Evolutionary conservation across 2,113 vertebrate genomes (phyloP).

Genomic region (Smithornis capensis): DNA sequence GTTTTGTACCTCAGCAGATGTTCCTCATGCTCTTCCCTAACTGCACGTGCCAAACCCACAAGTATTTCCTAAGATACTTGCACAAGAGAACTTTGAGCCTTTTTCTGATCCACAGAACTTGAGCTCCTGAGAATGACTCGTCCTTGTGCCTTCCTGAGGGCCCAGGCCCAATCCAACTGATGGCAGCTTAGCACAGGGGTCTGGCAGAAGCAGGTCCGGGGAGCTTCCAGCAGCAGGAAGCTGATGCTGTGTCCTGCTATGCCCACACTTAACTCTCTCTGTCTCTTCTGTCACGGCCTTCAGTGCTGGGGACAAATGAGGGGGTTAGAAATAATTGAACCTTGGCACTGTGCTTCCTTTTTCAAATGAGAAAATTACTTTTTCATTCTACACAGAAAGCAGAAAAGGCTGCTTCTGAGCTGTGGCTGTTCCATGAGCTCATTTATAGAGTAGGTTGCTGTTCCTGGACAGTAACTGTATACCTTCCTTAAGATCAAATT

Average conservation of each 20-base stretch:
- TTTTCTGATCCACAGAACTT: not conserved
- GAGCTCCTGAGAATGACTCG: not conserved
- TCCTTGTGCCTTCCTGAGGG: not conserved
- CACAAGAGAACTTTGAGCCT: not conserved
- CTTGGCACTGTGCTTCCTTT: not conserved
- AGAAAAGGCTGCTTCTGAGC: not conserved
- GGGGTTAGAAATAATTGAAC: not conserved
- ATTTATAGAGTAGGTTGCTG: not conserved
- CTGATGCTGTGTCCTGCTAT: not conserved
- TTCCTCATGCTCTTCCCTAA: not conserved
- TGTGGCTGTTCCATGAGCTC: not conserved
- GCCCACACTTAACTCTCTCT: not conserved
- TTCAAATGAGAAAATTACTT: not conserved
- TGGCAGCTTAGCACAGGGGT: not conserved
- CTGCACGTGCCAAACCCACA: not conserved
- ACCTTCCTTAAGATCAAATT: not conserved
- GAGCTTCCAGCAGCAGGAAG: not conserved
- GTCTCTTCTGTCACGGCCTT: not conserved
- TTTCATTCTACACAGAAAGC: not conserved
- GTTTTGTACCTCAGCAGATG: not conserved
- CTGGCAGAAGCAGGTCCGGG: not conserved
- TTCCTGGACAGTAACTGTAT: not conserved
- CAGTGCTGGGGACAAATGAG: not conserved
- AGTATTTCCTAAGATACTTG: not conserved
- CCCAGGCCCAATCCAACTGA: not conserved